Evolutionary conservation across 2,797 vertebrate species (phyloP).

Genomic region (Lepilemur ruficaudatus): DNA sequence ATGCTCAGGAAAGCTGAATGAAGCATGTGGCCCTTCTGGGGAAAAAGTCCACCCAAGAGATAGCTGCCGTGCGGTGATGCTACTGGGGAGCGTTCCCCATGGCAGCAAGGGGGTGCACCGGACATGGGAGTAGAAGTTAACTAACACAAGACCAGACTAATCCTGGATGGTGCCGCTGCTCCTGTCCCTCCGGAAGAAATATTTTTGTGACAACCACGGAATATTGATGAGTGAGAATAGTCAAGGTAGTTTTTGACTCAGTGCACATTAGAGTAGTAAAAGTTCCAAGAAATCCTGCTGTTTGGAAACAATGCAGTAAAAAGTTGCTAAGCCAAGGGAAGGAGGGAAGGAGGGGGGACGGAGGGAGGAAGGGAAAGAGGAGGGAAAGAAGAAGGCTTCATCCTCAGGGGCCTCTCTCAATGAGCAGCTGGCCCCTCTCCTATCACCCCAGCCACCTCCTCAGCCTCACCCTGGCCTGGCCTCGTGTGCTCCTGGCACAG

Average conservation of each 20-base stretch:
- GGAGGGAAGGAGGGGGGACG: not conserved
- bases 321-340: not conserved
- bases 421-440: not conserved
- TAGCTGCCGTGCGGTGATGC: not conserved
- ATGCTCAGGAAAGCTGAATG: not conserved
- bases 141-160: no score
- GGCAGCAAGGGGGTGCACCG: fast-evolving
- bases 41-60: not conserved
- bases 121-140: not conserved
- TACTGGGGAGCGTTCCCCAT: not conserved
- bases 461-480: not conserved
- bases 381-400: not conserved
- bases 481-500: fast-evolving
- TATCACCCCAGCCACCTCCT: not conserved
- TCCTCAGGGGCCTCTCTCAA: not conserved
- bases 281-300: not conserved
- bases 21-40: not conserved
- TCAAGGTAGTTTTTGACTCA: not conserved
- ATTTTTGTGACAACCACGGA: not conserved
- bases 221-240: not conserved
- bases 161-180: not conserved
- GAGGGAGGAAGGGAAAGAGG: no score
- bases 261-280: not conserved
- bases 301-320: not conserved
- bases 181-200: not conserved